Evolutionary conservation across 2,797 vertebrate genomes (phyloP), one percentile per base, ranked within the genome.

Genomic region (Myioborus miniatus): DNA sequence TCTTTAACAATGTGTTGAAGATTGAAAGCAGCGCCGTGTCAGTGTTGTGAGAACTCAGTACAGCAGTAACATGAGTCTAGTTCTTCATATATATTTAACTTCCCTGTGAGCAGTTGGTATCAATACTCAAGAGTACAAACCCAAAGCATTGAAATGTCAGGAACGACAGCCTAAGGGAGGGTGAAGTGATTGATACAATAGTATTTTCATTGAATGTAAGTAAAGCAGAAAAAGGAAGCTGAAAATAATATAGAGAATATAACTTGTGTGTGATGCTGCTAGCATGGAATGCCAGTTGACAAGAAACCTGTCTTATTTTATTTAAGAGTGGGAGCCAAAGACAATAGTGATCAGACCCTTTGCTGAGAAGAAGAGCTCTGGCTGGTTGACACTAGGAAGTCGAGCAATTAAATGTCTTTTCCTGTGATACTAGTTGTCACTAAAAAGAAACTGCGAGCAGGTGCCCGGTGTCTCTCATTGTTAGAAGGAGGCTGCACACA

Each of bases 181-280:
- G 14, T 67, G 18, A 77, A 30, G 10, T 60, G 29, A n/a, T 75
- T 2, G 0, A 4, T 78, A 50, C 11, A 2, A 1, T 22, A 43
- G 16, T 24, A 27, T 36, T 58, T 82, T 79, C 20, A 36, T 22
- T 69, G 59, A 79, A 9, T 62, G 27, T 7, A n/a, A 71, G 34
- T 71, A 27, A 81, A 78, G 49, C 50, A 50, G 19, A 24, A 49
- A 62, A 65, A 46, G 10, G 22, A 62, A 53, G 8, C 47, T 82
- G 64, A 62, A 58, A 46, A 62, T 32, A 36, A 39, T 46, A 30
- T 6, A 64, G 12, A 56, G 4, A 49, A 10, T 67, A 20, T 55
- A 41, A 32, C 49, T 32, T 53, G 16, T 44, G 15, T 52, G 21
- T 75, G 21, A 8, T 84, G 32, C 83, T 59, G 30, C 68, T 90